Percentiles rank a stretch among this genome's conserved stretches.
Conservation (phyloP, 2,113 vertebrate genomes). For the Sceloporus undulatus region DNA sequence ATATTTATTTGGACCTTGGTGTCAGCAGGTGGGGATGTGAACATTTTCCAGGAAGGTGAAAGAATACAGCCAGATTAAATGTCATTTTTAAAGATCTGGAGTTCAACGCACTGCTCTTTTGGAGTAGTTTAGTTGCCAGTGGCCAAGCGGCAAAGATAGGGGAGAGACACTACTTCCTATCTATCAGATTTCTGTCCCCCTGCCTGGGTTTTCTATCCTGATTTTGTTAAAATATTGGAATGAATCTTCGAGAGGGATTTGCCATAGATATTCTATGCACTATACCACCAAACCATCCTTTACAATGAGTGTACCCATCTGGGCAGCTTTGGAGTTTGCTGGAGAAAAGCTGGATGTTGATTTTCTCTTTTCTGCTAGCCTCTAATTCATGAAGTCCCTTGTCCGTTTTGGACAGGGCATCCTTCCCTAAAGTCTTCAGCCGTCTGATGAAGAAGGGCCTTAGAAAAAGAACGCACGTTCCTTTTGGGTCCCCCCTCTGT, state of each 20-base stretch:
- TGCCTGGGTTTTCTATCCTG: too few species aligned
- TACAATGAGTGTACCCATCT: neutral
- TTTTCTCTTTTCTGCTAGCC: neutral
- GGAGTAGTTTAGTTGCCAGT: neutral
- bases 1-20: constrained; percentile 2
- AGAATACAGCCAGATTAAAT: constrained; percentile 64
- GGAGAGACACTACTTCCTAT: neutral
- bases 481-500: neutral
- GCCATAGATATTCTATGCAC: neutral
- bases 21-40: constrained; percentile 36
- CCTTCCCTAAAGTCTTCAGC: neutral
- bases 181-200: neutral
- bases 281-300: neutral
- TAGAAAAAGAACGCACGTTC: neutral
- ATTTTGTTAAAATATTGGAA: neutral
- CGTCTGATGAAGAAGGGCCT: neutral
- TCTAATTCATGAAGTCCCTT: neutral
- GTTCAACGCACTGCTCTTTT: neutral
- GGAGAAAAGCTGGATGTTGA: neutral
- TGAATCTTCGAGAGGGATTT: neutral
- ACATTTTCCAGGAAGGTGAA: constrained; percentile 73
- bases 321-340: neutral
- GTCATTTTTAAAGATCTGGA: constrained; percentile 50
- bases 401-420: neutral
- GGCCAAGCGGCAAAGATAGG: neutral